Evolutionary conservation across 2,797 vertebrate species (phyloP).

Genomic region (Falco naumanni): DNA sequence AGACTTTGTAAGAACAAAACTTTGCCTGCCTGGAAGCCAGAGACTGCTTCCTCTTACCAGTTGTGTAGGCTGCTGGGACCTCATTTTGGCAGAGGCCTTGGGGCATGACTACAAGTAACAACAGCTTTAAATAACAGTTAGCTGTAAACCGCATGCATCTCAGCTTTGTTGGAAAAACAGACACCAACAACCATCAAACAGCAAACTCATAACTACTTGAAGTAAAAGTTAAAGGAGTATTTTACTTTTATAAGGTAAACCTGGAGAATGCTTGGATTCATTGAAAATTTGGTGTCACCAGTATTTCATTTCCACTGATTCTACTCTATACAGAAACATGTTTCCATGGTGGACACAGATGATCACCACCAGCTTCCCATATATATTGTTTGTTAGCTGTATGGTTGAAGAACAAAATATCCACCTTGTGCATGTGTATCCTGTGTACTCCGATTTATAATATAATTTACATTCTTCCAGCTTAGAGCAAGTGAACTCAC

Average conservation of each 20-base stretch:
- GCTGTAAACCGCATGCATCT: not conserved
- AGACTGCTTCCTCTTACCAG: not conserved
- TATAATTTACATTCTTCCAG: not conserved
- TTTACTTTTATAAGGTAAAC: not conserved
- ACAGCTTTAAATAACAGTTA: not conserved
- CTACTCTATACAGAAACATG: not conserved
- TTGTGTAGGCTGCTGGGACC: not conserved
- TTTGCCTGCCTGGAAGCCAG: not conserved
- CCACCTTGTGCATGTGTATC: rapidly evolving
- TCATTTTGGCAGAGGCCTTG: not conserved
- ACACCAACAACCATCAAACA: not conserved
- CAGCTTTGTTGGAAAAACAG: not conserved
- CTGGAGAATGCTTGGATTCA: not conserved
- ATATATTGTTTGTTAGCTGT: not conserved
- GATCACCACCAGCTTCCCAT: not conserved
- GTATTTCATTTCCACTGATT: not conserved
- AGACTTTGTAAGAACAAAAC: not conserved
- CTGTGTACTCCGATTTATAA: not conserved
- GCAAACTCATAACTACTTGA: not conserved
- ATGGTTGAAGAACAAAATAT: not conserved
- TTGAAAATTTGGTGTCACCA: not conserved
- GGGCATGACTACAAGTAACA: not conserved
- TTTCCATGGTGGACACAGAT: not conserved
- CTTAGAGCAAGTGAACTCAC: not conserved
- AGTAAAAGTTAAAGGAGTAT: not conserved